phyloP scores from a whole-genome alignment of 2,113 vertebrate species.

The Pituophis catenifer region DNA sequence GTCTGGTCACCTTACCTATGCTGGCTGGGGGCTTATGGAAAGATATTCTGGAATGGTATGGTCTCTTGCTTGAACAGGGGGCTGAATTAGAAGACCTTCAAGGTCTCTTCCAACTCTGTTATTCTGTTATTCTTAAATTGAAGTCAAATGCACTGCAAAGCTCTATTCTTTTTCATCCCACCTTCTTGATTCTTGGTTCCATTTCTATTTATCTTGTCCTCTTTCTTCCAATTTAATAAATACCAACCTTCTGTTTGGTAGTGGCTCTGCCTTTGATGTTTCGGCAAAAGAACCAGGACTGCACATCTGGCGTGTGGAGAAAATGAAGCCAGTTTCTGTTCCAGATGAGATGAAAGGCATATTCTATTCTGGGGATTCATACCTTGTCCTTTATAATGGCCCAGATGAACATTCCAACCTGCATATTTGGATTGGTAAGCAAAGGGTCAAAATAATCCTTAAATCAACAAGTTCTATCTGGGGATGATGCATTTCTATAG shows the following conservation, averaged over 20 bases:
- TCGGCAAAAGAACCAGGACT: slow-evolving; percentile 63
- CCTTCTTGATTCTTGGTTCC: not conserved
- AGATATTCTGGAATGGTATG: not conserved
- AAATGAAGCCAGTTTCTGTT: slow-evolving; percentile 78
- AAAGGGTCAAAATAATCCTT: slow-evolving; percentile 7
- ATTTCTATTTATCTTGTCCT: not conserved
- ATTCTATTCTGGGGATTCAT: slow-evolving; percentile 86
- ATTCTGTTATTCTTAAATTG: not conserved
- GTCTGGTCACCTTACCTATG: no score
- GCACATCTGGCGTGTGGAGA: slow-evolving; percentile 82
- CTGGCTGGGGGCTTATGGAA: not conserved
- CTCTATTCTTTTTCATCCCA: not conserved
- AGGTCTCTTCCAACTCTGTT: not conserved
- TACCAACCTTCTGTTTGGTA: rapidly evolving
- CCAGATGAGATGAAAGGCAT: slow-evolving; percentile 68
- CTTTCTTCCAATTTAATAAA: not conserved
- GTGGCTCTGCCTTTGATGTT: slow-evolving; percentile 47
- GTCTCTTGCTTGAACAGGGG: not conserved
- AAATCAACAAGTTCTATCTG: not conserved
- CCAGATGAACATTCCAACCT: slow-evolving; percentile 70
- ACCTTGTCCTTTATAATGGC: slow-evolving; percentile 82
- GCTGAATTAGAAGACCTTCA: not conserved
- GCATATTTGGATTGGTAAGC: slow-evolving; percentile 93
- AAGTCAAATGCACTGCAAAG: not conserved
- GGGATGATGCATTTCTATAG: not conserved